A percentile compares a stretch with the other conserved stretches of the same genome.
phyloP scores from a whole-genome alignment of 1,140 invertebrate genomes.

The Aphis craccivora region DNA sequence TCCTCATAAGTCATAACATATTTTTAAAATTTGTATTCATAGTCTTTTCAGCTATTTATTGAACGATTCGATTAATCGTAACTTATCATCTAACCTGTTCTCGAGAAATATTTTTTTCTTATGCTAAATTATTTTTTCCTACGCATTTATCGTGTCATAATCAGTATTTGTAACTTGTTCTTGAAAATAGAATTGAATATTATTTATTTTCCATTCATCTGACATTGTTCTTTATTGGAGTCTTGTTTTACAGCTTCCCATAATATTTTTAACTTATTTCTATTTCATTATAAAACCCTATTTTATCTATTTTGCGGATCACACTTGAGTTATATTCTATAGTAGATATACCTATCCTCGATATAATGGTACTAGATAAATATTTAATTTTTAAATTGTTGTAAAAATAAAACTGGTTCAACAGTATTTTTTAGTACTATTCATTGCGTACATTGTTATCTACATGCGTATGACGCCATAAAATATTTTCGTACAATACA shows the following conservation, averaged over 20 bases:
- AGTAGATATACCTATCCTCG: not conserved
- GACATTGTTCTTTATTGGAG: slow-evolving; percentile 40
- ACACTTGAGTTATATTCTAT: slow-evolving; percentile 20
- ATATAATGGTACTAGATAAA: slow-evolving; percentile 24
- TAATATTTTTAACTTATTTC: slow-evolving; percentile 48
- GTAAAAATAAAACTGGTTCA: slow-evolving; percentile 15
- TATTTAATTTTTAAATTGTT: not conserved
- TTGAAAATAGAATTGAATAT: slow-evolving; percentile 49
- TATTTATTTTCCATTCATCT: slow-evolving; percentile 47
- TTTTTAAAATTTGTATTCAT: slow-evolving; percentile 23
- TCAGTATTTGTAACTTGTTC: slow-evolving; percentile 36
- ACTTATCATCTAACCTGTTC: slow-evolving; percentile 40
- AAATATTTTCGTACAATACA: slow-evolving; percentile 17
- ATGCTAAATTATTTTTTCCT: slow-evolving; percentile 43
- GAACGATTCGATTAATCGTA: slow-evolving; percentile 35
- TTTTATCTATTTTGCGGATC: slow-evolving; percentile 29
- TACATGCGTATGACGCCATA: not conserved
- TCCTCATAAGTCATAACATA: not conserved
- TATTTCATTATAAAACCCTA: slow-evolving; percentile 37
- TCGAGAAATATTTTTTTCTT: slow-evolving; percentile 20
- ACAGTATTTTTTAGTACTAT: not conserved
- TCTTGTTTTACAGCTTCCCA: slow-evolving; percentile 46
- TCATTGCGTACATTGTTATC: not conserved
- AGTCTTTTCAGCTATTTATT: slow-evolving; percentile 22
- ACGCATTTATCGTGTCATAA: slow-evolving; percentile 26